Percentiles rank a stretch among this genome's conserved stretches.
phyloP scores from a whole-genome alignment of 2,113 vertebrate species.

The Myodes glareolus region DNA sequence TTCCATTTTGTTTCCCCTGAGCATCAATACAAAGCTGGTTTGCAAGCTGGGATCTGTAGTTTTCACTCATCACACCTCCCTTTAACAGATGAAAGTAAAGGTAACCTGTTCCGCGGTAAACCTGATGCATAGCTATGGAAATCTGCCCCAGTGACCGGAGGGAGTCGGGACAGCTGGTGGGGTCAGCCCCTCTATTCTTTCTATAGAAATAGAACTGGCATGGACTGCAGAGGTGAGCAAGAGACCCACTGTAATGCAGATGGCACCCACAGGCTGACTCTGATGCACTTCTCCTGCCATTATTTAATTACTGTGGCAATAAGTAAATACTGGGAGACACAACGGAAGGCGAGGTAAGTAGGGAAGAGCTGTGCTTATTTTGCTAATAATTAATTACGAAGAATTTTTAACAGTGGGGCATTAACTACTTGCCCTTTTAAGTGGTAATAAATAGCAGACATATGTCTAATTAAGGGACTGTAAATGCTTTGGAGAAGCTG shows the following conservation, averaged over 20 bases:
- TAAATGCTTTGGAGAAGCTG: conserved; percentile 83
- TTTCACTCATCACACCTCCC: neutral
- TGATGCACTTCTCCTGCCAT: conserved; percentile 70
- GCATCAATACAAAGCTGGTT: neutral
- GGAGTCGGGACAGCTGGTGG: neutral
- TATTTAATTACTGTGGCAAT: conserved; percentile 83
- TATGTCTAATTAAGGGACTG: conserved; percentile 86
- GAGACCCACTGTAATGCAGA: conserved; percentile 51
- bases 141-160: conserved; percentile 10
- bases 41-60: conserved; percentile 40
- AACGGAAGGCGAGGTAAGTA: conserved; percentile 82
- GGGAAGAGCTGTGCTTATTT: conserved; percentile 84
- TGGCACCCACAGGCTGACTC: conserved; percentile 55
- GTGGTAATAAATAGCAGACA: conserved; percentile 87
- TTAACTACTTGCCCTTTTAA: conserved; percentile 89
- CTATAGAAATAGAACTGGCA: conserved; percentile 16
- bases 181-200: conserved; percentile 47
- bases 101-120: neutral
- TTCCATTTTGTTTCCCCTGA: neutral
- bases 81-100: conserved; percentile 49
- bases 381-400: conserved; percentile 88
- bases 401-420: conserved; percentile 84
- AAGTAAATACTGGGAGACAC: conserved; percentile 81
- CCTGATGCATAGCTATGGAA: conserved; percentile 13
- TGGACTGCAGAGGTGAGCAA: neutral